Percentiles rank a stretch among this genome's conserved stretches.
Evolutionary conservation across 2,797 vertebrate genomes (phyloP).

Genomic region (Myotis planiceps): DNA sequence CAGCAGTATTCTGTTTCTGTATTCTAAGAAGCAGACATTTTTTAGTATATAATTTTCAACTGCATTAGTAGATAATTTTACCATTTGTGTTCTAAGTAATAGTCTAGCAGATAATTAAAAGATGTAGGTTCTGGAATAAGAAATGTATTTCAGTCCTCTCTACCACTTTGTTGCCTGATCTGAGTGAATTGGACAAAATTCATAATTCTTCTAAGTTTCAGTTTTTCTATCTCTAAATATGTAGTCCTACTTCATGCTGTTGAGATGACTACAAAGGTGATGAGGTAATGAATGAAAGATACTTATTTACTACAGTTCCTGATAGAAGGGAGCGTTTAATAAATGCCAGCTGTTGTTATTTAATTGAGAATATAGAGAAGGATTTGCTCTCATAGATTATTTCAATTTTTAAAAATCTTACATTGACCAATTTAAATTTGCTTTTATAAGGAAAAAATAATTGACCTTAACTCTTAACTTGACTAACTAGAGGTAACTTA

Average conservation of each 20-base stretch:
- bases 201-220: neutral
- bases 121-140: neutral
- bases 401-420: neutral
- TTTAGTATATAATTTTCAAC: conserved; percentile 37
- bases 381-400: neutral
- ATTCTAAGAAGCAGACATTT: neutral
- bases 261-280: neutral
- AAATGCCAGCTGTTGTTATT: neutral
- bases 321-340: neutral
- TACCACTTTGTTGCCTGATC: neutral
- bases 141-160: neutral
- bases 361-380: neutral
- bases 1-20: conserved; percentile 28
- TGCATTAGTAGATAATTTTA: conserved; percentile 57
- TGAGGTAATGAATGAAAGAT: neutral
- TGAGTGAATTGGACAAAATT: neutral
- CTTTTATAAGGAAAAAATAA: neutral
- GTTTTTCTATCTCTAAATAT: neutral
- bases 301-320: neutral
- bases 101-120: neutral
- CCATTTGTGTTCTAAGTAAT: neutral
- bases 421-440: neutral
- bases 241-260: neutral
- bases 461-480: neutral
- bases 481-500: neutral